Base-by-base conservation (phyloP, 2,797 vertebrate species). In the Urocyon cinereoargenteus region DNA sequence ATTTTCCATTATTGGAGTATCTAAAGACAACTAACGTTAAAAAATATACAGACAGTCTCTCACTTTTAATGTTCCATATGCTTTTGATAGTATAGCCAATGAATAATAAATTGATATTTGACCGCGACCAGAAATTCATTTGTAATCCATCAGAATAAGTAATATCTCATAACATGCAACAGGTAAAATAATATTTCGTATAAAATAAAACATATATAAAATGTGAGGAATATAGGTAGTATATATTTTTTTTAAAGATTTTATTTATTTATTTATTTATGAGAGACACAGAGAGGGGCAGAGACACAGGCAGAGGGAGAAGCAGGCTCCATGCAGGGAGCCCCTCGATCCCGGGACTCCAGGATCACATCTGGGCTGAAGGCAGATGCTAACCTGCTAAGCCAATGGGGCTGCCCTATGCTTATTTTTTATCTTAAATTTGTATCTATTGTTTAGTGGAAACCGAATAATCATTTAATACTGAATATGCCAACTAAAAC, bases 1-100 rank as follows among this genome's bases (percentile, higher is more conserved):
- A 81, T 15, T 91, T 95, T 79, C 40, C 5, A 49, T 92, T 84
- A 84, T 94, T 83, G 86, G 34, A 83, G 34, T 5, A 64, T 51
- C 55, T 81, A 34, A 92, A 62, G 31, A 72, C 28, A 89, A 62
- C 4, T 31, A 83, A 31, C 12, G 78, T 31, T 61, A 57, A 81
- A 51, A 77, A 90, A 55, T 36, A 34, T 14, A 10, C 21, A 70
- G 15, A n/a, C 5, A 64, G 86, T 87, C 1, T 89, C n/a, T 90
- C 5, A 34, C 16, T 72, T 92, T 75, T 78, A 94, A 81, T 2
- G 2, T 88, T 66, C 21, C 1, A n/a, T 31, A 66, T 49, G 26
- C 14, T 91, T 92, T 77, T 66, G 19, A 34, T 85, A 51, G 83
- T 16, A 36, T 82, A 83, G 0, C 14, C 53, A 86, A 55, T 62